phyloP scores from a whole-genome alignment of 1,140 invertebrate genomes.

The Anastrepha ludens region DNA sequence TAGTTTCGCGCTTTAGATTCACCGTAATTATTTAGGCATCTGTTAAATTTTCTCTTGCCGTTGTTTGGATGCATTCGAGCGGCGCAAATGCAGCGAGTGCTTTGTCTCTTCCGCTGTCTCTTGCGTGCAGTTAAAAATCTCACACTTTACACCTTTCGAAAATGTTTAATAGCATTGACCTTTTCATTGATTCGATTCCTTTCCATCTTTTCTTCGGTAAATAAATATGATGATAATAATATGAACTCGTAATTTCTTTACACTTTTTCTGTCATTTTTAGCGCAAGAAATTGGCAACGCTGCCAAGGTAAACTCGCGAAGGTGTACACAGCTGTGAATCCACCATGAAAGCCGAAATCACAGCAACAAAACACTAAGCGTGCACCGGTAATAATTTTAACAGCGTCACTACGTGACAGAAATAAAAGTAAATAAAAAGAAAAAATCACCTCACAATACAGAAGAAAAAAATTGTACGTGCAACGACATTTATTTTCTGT shows the following conservation, averaged over 20 bases:
- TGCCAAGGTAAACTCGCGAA: slow-evolving; percentile 25
- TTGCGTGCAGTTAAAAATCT: neutral
- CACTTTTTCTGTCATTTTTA: neutral
- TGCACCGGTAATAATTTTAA: slow-evolving; percentile 25
- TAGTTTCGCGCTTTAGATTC: neutral
- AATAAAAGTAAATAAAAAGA: slow-evolving; percentile 23
- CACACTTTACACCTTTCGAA: neutral
- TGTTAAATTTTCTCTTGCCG: neutral
- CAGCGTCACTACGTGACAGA: neutral
- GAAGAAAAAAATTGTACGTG: neutral
- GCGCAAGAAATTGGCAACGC: neutral
- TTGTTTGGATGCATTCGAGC: neutral
- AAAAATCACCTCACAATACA: neutral
- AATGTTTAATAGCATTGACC: too few relatives aligned
- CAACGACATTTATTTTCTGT: neutral
- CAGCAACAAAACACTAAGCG: neutral
- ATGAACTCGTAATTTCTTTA: neutral
- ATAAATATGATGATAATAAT: too few relatives aligned
- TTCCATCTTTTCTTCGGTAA: too few relatives aligned
- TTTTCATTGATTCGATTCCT: too few relatives aligned
- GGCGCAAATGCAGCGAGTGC: neutral
- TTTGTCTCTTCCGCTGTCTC: neutral
- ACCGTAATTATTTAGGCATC: neutral
- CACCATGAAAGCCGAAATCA: neutral
- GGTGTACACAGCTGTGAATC: neutral